A percentile compares a stretch with the other conserved stretches of the same genome.
Conservation (phyloP, 2,797 vertebrate genomes). For the Aldrovandia affinis region DNA sequence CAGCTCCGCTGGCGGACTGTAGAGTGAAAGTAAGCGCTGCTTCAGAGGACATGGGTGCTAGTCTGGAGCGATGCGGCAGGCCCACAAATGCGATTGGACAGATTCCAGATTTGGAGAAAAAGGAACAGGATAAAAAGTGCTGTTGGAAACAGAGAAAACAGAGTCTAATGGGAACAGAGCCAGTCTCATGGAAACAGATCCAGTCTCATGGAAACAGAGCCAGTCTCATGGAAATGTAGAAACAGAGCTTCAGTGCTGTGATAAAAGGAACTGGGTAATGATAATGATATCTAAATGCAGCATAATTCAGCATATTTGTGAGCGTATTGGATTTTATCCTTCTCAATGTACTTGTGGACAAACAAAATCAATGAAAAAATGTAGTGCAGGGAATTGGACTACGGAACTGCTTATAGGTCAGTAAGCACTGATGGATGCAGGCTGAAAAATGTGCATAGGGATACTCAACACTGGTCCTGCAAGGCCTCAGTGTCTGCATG, state of each 20-base stretch:
- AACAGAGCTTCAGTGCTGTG: neutral
- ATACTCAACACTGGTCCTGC: neutral
- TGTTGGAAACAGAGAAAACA: too few species aligned
- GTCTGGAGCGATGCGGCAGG: too few species aligned
- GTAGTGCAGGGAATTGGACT: neutral
- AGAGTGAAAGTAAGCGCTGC: too few species aligned
- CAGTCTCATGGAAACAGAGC: neutral
- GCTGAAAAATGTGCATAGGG: neutral
- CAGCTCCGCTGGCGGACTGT: too few species aligned
- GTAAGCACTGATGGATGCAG: neutral
- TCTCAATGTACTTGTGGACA: neutral
- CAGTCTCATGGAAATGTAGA: neutral
- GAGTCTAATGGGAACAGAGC: too few species aligned
- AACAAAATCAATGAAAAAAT: neutral
- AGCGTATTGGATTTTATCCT: neutral
- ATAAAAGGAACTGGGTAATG: neutral
- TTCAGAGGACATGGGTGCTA: too few species aligned
- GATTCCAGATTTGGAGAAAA: too few species aligned
- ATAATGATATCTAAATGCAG: neutral
- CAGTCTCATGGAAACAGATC: neutral
- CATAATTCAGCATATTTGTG: neutral
- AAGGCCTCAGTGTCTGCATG: neutral
- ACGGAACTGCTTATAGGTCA: neutral
- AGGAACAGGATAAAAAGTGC: too few species aligned
- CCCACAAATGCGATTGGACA: too few species aligned